Percentiles rank a stretch among this genome's conserved stretches.
Conservation (phyloP, 2,888 invertebrate species). For the Listrodromus nycthemerus region DNA sequence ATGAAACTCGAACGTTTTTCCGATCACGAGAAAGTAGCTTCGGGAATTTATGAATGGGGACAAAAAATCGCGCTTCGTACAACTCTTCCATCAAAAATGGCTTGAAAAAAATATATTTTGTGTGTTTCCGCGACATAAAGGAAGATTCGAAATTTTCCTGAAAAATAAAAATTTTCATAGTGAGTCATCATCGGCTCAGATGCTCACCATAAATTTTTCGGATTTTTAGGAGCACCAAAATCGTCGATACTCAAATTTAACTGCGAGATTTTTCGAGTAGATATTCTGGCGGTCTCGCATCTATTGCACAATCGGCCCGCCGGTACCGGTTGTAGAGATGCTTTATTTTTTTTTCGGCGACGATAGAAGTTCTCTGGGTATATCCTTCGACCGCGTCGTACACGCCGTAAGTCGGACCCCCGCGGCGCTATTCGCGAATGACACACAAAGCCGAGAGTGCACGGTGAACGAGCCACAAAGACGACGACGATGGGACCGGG, state of each 20-base stretch:
- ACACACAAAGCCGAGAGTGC: slow-evolving; percentile 56
- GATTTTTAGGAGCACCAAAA: slow-evolving; percentile 15
- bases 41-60: neutral
- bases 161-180: no score
- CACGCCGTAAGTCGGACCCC: slow-evolving; percentile 39
- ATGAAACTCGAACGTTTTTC: no score
- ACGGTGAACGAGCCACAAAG: slow-evolving; percentile 54
- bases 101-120: neutral
- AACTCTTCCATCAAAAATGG: neutral
- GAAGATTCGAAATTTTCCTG: no score
- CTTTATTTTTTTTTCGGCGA: slow-evolving; percentile 52
- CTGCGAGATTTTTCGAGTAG: slow-evolving; percentile 41
- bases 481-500: slow-evolving; percentile 37
- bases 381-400: slow-evolving; percentile 1
- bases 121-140: neutral
- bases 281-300: slow-evolving; percentile 14
- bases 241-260: slow-evolving; percentile 56
- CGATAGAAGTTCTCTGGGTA: slow-evolving; percentile 52
- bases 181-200: neutral
- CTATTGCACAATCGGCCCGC: neutral
- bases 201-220: slow-evolving; percentile 11
- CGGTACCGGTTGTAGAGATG: slow-evolving; percentile 25
- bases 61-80: neutral
- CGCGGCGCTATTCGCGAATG: slow-evolving; percentile 63
- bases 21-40: slow-evolving; percentile 10